Conservation (phyloP, 2,113 vertebrate species). For the Ahaetulla prasina region DNA sequence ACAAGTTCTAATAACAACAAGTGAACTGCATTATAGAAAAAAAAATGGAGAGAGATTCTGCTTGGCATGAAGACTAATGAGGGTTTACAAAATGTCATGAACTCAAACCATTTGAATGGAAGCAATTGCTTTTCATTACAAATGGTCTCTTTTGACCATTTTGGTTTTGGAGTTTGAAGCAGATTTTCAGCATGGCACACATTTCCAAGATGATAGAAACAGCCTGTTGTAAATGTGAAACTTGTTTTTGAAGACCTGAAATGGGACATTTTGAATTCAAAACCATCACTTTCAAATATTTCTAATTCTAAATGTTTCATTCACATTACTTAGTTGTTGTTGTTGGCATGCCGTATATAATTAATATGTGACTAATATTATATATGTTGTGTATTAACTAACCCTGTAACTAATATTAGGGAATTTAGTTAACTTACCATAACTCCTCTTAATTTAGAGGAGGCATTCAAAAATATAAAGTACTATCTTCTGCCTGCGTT, state of each 20-base stretch:
- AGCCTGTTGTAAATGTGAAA: neutral
- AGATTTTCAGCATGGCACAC: neutral
- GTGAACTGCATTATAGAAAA: neutral
- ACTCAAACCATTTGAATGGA: neutral
- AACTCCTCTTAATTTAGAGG: neutral
- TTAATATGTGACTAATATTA: neutral
- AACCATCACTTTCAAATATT: neutral
- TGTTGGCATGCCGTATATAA: neutral
- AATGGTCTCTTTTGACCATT: neutral
- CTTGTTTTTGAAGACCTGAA: neutral
- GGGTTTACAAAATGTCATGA: neutral
- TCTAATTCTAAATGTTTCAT: neutral
- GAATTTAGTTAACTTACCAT: neutral
- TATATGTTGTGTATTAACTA: neutral
- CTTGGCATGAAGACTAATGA: neutral
- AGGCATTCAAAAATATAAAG: neutral
- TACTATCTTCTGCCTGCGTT: neutral
- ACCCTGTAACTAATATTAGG: neutral
- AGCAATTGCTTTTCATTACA: neutral
- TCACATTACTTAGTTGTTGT: neutral
- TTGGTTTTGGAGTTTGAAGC: neutral
- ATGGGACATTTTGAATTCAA: neutral
- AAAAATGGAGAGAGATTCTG: neutral
- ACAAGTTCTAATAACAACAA: neutral
- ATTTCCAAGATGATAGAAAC: neutral